Evolutionary conservation across 2,888 invertebrate species (phyloP), one percentile per base, ranked within the genome.

Genomic region (Mactromeris polynyma): DNA sequence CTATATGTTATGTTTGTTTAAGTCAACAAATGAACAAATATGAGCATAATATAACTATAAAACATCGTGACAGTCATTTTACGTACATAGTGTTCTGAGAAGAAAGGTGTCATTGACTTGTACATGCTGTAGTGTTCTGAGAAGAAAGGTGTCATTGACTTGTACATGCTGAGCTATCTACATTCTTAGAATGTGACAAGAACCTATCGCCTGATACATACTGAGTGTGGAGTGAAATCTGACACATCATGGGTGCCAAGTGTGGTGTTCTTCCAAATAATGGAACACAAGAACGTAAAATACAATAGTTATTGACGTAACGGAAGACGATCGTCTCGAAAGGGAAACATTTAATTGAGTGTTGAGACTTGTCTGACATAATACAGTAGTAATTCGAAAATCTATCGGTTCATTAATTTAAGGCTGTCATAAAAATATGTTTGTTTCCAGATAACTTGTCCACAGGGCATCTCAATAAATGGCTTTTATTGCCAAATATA

Each of bases 321-420:
- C 14, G 36, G 36, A 73, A 73, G 73, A 73, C 73, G 4, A 2
- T 2, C 14, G 14, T 19, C 73, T 33, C 19, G 19, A 36, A 73
- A 33, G 0, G 73, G 73, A 73, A 73, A 73, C 36, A 33, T 33
- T 19, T 73, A 73, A 73, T 73, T 73, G 73, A 36, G 73, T 33
- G 9, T 36, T 19, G 31, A 73, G 73, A 73, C 73, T 36, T 14
- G 0, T 4, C 36, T 33, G 73, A 73, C 73, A 73, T 73, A 3
- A 73, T 73, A 73, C 17, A 33, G 4, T 33, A 36, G 73, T 73
- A 73, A 36, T 73, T 73, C 73, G 36, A 73, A 73, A 19, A 33
- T 73, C 73, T 73, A 73, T 73, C 33, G 73, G 14, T 73, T 73
- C 33, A 73, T 36, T 73, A 73, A 73, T 73, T 19, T 73, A 33